Conservation (phyloP, 1,140 invertebrate genomes). For the Drosophila santomea region DNA sequence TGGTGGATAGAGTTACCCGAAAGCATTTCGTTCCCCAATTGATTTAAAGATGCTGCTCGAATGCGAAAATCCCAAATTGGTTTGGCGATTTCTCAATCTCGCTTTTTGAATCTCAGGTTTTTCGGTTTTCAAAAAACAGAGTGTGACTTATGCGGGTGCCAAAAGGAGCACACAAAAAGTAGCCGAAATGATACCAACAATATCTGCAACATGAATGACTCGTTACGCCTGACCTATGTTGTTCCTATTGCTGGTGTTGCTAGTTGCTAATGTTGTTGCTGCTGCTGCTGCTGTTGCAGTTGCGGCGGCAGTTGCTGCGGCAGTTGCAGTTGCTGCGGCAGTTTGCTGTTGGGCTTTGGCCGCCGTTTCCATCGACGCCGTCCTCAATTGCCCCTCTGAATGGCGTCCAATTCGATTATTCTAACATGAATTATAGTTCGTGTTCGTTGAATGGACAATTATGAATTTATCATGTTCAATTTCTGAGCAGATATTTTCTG, state of each 20-base stretch:
- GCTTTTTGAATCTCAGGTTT: neutral
- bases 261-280: conserved; percentile 48
- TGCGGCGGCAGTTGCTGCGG: too few relatives aligned
- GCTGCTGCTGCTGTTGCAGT: neutral
- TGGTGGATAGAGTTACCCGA: conserved; percentile 23
- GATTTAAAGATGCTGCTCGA: conserved; percentile 9
- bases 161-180: conserved; percentile 48
- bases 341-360: conserved; percentile 57
- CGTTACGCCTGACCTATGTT: conserved; percentile 81
- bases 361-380: conserved; percentile 58
- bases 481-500: conserved; percentile 78
- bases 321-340: conserved; percentile 14
- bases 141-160: conserved; percentile 81
- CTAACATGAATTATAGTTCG: conserved; percentile 82
- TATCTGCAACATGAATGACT: conserved; percentile 80
- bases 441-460: conserved; percentile 81
- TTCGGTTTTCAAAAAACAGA: conserved; percentile 34
- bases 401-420: conserved; percentile 82
- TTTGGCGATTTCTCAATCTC: conserved; percentile 10
- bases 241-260: conserved; percentile 50
- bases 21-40: conserved; percentile 14
- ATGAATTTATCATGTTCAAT: conserved; percentile 83
- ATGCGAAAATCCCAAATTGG: neutral
- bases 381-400: conserved; percentile 77
- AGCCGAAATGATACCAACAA: conserved; percentile 55